Percentiles rank a stretch among this genome's conserved stretches.
Evolutionary conservation across 2,888 invertebrate species (phyloP).

Genomic region (Epinotia ramella): DNA sequence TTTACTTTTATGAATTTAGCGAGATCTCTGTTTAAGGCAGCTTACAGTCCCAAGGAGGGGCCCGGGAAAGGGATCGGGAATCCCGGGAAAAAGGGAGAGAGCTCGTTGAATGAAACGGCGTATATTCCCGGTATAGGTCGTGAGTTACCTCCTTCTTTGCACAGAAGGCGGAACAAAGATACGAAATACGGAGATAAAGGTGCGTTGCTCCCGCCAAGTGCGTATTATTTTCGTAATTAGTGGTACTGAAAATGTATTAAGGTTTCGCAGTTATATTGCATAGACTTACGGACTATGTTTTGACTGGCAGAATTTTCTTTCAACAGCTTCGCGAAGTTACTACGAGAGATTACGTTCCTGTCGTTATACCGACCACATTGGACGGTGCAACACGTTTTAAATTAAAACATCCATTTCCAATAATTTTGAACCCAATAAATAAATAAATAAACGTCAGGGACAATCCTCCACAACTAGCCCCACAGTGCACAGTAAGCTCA

Average conservation of each 20-base stretch:
- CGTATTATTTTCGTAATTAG: constrained; percentile 35
- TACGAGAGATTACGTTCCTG: no score
- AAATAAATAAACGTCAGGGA: no score
- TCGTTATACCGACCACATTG: no score
- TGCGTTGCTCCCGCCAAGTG: constrained; percentile 32
- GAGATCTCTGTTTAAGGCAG: constrained; percentile 59
- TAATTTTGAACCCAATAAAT: no score
- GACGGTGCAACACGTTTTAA: no score
- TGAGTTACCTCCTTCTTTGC: constrained; percentile 18
- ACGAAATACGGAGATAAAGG: constrained; percentile 34
- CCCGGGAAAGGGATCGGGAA: constrained; percentile 47
- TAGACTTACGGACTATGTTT: neutral
- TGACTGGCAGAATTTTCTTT: no score
- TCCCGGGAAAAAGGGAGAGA: constrained; percentile 34
- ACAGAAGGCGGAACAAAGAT: constrained; percentile 25
- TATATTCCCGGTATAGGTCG: constrained; percentile 13
- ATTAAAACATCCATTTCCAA: no score
- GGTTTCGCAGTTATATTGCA: neutral
- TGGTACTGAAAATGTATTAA: constrained; percentile 18
- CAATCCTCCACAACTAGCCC: no score
- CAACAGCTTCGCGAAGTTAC: no score
- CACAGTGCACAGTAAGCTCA: no score
- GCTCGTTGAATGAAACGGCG: constrained; percentile 3
- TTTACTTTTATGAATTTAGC: constrained; percentile 36
- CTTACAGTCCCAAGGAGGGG: constrained; percentile 52